Base-by-base conservation (phyloP, 2,888 invertebrate genomes). In the Drosophila meridionalis region DNA sequence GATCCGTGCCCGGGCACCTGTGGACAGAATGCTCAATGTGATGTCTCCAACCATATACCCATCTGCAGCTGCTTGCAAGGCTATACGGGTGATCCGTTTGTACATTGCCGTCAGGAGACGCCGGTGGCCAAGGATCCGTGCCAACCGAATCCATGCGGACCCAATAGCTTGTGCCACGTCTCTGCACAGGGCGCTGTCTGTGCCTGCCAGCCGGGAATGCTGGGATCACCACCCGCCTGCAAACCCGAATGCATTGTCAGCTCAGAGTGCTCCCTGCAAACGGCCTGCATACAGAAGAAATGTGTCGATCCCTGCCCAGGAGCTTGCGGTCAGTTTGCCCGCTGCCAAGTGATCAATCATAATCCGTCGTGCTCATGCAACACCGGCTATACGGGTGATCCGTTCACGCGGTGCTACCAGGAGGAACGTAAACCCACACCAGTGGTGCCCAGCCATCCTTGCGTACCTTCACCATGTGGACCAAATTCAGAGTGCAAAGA, bases 1-100 rank as follows among this genome's bases (percentile, higher is more conserved):
- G 96, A 97, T 93, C 97, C 97, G 32, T 98, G 97, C 89, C 95
- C 95, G 14, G 97, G 97, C 76, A 96, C 96, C 38, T 97, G 97
- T 91, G 97, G 97, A 56, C 94, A 97, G 87, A 97, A 97, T 91
- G 96, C 97, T 2, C 95, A 96, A 92, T 98, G 98, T 92, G 95
- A 95, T 68, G 97, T 97, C 1, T 94, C 95, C 83, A 97, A 97
- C 92, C 98, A 98, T 92, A 95, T 96, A 60, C 97, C 98, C 0
- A 95, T 96, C 42, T 97, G 97, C 90, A 94, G 94, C 60, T 97
- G 97, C 91, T 87, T 95, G 55, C 93, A 95, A 57, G 97, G 96
- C 79, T 96, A 95, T 89, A 96, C 96, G 73, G 97, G 97, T 91
- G 96, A 97, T 94, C 96, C 97, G 74, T 96, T 96, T 82, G 94